Evolutionary conservation across 2,888 invertebrate genomes (phyloP).

Genomic region (Mesopsocus fuscifrons): DNA sequence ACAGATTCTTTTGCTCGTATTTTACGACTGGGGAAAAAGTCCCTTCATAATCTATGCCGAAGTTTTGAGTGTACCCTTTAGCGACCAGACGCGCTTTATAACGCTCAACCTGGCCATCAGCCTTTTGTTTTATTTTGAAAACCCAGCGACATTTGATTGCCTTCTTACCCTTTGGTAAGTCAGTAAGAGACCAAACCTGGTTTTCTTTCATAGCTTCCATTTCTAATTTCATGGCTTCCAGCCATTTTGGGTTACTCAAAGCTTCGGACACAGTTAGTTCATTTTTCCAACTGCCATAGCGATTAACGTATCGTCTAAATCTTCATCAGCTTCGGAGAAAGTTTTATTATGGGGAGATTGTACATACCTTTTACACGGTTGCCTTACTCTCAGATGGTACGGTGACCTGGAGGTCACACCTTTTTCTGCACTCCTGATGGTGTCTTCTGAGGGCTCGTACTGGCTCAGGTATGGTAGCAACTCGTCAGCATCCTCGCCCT

Average conservation of each 20-base stretch:
- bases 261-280: constrained; percentile 14
- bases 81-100: constrained; percentile 18
- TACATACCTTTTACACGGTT: too few species aligned
- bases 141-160: constrained; percentile 16
- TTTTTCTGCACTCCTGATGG: too few species aligned
- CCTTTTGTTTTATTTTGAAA: constrained; percentile 16
- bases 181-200: constrained; percentile 14
- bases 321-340: too few species aligned
- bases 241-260: constrained; percentile 14
- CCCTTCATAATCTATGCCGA: constrained; percentile 19
- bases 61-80: constrained; percentile 18
- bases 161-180: constrained; percentile 13
- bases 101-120: constrained; percentile 14
- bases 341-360: too few species aligned
- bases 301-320: too few species aligned
- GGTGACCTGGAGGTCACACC: too few species aligned
- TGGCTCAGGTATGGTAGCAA: too few species aligned
- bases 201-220: constrained; percentile 13
- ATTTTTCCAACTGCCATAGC: too few species aligned
- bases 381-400: too few species aligned
- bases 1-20: constrained; percentile 16
- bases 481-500: background rate
- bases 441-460: too few species aligned
- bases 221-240: constrained; percentile 16
- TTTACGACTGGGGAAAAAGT: constrained; percentile 19